Evolutionary conservation across 2,113 vertebrate genomes (phyloP), one percentile per base, ranked within the genome.

Genomic region (Crotalus tigris): DNA sequence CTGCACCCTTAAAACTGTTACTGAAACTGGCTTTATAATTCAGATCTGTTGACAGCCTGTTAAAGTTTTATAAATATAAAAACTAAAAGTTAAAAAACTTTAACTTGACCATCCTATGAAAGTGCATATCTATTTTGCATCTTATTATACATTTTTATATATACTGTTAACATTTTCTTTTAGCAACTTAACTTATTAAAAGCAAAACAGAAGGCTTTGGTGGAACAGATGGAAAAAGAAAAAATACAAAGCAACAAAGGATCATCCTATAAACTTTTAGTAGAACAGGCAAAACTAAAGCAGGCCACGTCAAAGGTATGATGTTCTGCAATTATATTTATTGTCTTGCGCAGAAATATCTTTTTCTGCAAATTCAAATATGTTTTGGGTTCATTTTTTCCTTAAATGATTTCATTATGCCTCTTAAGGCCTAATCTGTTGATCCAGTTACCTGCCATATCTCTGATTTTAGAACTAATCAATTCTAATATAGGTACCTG

Each of bases 211-310:
- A 99, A 99, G 98, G 99, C 99, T 98, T 98, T 99, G 98, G 99
- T 99, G 96, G 99, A 99, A 97, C 99, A 99, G 96, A 99, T 99
- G 93, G 99, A 99, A 98, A 99, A 99, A 98, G 99, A 99, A 98
- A 99, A 99, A 98, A 99, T 99, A 97, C 99, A 99, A 96, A 99
- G 99, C 98, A 99, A 99, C 98, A 99, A 99, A 97, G 99, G 99
- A 97, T 99, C 99, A 94, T 99, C 99, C 94, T 99, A 99, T 97
- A 99, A 99, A 97, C 98, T 99, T 96, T 98, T 99, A 97, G 99
- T 99, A 97, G 99, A 99, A 95, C 99, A 99, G 97, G 99, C 99
- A 98, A 99, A 99, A 97, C 98, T 99, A 96, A 99, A 99, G 96
- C 99, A 99, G 97, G 99, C 99, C 95, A 99, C 99, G 87, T 99